These are phyloP conservation scores for Enteromius treurensis DNA, from an alignment of 2,797 vertebrate species.

Conservation along the genomic window DNA sequence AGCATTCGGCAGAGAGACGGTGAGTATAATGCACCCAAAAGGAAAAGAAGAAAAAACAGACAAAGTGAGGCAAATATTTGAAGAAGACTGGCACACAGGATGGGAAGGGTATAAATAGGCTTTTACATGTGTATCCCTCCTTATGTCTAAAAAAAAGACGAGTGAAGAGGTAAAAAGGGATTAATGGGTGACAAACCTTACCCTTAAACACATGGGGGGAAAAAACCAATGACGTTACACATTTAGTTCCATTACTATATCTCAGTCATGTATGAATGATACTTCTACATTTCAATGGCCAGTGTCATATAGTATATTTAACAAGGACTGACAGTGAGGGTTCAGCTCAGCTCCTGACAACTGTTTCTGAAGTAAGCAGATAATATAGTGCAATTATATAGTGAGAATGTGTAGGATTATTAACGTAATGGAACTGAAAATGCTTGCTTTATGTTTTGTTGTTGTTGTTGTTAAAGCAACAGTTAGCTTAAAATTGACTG, in stretches of 20 bases:
- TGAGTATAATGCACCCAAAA: not conserved
- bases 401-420: not conserved
- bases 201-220: not conserved
- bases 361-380: not conserved
- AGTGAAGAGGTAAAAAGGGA: not conserved
- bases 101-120: not conserved
- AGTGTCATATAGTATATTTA: not conserved
- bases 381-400: not conserved
- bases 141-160: constrained; percentile 4
- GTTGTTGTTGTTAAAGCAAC: not conserved
- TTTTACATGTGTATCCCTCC: not conserved
- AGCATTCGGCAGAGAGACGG: not conserved
- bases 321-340: not conserved
- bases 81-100: constrained; percentile 24
- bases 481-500: not conserved
- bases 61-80: constrained; percentile 32
- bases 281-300: not conserved
- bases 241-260: not conserved
- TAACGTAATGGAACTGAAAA: not conserved
- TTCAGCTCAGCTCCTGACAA: not conserved
- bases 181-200: constrained; percentile 2
- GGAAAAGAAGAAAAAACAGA: not conserved
- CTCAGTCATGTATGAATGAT: not conserved
- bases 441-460: not conserved
- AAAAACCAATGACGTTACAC: not conserved